Percentiles rank a stretch among this genome's conserved stretches.
Conservation (phyloP, 1,140 invertebrate genomes). For the Neodiprion virginianus region DNA sequence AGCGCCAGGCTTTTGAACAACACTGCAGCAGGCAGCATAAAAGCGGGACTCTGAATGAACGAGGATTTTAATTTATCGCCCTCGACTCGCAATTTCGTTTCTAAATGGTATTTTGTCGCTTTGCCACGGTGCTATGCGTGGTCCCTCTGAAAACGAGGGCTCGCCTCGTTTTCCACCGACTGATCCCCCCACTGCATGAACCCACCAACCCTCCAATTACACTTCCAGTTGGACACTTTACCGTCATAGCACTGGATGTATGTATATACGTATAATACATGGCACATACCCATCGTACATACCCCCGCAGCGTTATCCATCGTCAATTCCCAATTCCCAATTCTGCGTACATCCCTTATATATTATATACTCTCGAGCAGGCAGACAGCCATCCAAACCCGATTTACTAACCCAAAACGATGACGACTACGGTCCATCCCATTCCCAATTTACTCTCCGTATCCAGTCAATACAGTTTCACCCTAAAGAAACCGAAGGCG, state of each 20-base stretch:
- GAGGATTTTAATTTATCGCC: no score
- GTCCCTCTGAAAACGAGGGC: neutral
- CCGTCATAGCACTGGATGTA: neutral
- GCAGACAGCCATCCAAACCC: neutral
- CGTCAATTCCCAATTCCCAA: neutral
- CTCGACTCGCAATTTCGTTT: no score
- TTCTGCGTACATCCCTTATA: neutral
- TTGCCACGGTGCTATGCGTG: no score
- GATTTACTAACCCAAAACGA: neutral
- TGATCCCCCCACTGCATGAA: neutral
- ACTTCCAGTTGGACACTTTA: conserved; percentile 2
- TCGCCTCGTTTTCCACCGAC: conserved; percentile 1
- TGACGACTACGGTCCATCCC: no score
- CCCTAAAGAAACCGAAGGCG: no score
- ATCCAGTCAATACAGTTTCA: no score
- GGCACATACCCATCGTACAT: neutral
- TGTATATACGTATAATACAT: neutral
- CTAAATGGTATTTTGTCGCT: no score
- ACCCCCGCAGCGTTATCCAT: neutral
- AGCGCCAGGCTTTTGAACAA: no score
- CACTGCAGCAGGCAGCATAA: no score
- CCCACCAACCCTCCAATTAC: neutral
- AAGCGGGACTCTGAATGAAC: no score
- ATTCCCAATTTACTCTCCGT: no score
- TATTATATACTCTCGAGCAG: neutral